Evolutionary conservation across 2,888 invertebrate genomes (phyloP).

Genomic region (Lomographa bimaculata): DNA sequence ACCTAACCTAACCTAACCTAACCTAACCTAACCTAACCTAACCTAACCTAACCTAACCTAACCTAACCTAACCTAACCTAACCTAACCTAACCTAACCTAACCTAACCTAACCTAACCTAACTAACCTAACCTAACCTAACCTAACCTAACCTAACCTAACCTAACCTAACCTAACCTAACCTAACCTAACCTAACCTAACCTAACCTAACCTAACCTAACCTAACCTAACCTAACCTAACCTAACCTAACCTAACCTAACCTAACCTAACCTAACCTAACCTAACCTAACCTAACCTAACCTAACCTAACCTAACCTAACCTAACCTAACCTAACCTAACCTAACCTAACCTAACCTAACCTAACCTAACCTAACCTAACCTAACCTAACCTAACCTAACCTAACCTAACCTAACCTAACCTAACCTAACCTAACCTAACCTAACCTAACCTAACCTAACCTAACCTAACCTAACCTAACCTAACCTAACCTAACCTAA

Average conservation of each 20-base stretch:
- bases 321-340: constrained; percentile 8
- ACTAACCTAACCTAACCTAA: constrained; percentile 4
- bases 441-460: constrained; percentile 8
- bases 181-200: constrained; percentile 9
- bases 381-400: constrained; percentile 8
- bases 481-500: constrained; percentile 9
- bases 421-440: constrained; percentile 9
- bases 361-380: constrained; percentile 9
- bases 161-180: constrained; percentile 11
- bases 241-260: constrained; percentile 9
- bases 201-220: constrained; percentile 8
- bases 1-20: constrained; percentile 9
- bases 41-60: constrained; percentile 11
- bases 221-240: constrained; percentile 11
- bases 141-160: constrained; percentile 8
- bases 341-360: constrained; percentile 11
- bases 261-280: constrained; percentile 8
- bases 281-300: constrained; percentile 11
- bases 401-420: constrained; percentile 11
- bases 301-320: constrained; percentile 9
- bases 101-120: constrained; percentile 11
- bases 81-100: constrained; percentile 8
- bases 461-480: constrained; percentile 11
- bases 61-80: constrained; percentile 9
- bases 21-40: constrained; percentile 8